Conservation (phyloP, 1,140 invertebrate genomes). For the Rhopalosiphum padi region DNA sequence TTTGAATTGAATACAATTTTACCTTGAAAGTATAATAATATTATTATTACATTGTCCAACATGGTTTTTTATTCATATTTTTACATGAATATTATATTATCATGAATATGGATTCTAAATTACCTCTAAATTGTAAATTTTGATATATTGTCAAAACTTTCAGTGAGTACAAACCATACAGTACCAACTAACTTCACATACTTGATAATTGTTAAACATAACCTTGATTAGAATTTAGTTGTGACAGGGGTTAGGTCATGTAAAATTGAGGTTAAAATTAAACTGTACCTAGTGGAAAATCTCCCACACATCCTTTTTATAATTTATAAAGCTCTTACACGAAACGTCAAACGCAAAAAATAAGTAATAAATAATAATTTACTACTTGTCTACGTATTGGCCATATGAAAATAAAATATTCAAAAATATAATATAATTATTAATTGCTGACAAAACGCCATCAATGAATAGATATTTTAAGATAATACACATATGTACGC, state of each 20-base stretch:
- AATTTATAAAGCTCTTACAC: not conserved
- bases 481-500: not conserved
- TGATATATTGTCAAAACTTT: not conserved
- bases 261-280: not conserved
- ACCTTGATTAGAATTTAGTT: not conserved
- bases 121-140: not conserved
- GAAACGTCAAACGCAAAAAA: not conserved
- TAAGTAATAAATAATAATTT: not conserved
- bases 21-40: not conserved
- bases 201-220: not conserved
- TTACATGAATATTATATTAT: not conserved
- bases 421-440: not conserved
- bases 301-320: not conserved
- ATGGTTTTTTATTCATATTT: not conserved
- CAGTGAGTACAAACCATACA: not conserved
- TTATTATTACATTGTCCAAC: not conserved
- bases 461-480: not conserved
- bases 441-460: not conserved
- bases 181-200: not conserved
- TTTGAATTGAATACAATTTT: not conserved
- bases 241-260: not conserved
- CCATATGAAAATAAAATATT: not conserved
- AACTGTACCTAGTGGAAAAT: not conserved
- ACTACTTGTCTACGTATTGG: not conserved
- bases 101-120: not conserved